These are phyloP conservation scores for Sarcophaga bullata DNA, from an alignment of 1,140 invertebrate species.

Conservation along the genomic window DNA sequence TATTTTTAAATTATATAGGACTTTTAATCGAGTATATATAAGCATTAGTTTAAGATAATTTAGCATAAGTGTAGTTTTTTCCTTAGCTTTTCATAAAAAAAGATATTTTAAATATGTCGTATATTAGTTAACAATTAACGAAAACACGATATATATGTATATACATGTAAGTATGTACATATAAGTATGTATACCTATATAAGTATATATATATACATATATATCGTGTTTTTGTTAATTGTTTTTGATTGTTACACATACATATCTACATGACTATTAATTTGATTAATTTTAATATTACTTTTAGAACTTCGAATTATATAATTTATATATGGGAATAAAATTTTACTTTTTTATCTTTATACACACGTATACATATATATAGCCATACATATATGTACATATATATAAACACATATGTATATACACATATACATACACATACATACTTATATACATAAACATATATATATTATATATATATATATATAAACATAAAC, in stretches of 20 bases:
- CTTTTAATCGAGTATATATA: conserved; percentile 14
- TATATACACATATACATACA: background rate
- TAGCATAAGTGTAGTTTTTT: conserved; percentile 29
- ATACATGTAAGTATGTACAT: background rate
- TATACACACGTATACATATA: background rate
- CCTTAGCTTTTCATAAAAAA: background rate
- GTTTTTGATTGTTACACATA: conserved; percentile 36
- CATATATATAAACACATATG: background rate
- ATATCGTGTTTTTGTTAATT: background rate
- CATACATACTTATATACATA: background rate
- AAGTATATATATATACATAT: conserved; percentile 13
- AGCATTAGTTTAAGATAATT: conserved; percentile 30
- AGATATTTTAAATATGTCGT: background rate
- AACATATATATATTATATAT: background rate
- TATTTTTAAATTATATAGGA: conserved; percentile 21
- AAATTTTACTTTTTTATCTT: conserved; percentile 31
- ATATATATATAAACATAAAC: background rate
- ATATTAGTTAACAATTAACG: background rate
- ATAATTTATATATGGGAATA: conserved; percentile 25
- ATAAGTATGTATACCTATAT: too few species aligned
- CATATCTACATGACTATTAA: conserved; percentile 41
- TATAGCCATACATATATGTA: conserved; percentile 14
- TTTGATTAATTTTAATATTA: conserved; percentile 35
- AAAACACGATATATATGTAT: background rate
- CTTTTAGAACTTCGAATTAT: conserved; percentile 7